A percentile compares a stretch with the other conserved stretches of the same genome.
These are phyloP conservation scores for Andrena cerasifolii DNA, from an alignment of 1,140 invertebrate genomes.

Conservation along the genomic window DNA sequence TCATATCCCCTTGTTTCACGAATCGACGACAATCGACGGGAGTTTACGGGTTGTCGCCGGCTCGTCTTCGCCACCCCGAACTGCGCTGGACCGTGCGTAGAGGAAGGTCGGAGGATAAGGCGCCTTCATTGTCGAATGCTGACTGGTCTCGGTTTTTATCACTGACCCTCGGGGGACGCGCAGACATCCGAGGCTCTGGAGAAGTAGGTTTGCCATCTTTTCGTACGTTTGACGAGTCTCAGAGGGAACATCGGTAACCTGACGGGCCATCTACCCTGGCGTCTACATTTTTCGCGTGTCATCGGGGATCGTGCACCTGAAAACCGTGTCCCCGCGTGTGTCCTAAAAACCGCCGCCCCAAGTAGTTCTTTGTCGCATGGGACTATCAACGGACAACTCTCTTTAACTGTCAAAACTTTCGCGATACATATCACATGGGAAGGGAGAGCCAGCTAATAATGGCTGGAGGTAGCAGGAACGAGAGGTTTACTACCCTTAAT, in stretches of 20 bases:
- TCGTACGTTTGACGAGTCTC: constrained; percentile 73
- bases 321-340: neutral
- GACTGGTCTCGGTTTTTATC: constrained; percentile 73
- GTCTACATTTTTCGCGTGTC: constrained; percentile 42
- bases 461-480: neutral
- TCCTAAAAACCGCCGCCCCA: neutral
- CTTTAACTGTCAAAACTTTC: neutral
- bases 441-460: neutral
- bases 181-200: constrained; percentile 58
- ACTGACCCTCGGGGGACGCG: constrained; percentile 62
- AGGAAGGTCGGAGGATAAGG: constrained; percentile 51
- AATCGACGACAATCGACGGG: constrained; percentile 52
- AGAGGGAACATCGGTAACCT: constrained; percentile 72
- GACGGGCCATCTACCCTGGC: constrained; percentile 68
- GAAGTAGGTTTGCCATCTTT: constrained; percentile 71
- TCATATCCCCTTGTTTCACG: constrained; percentile 49
- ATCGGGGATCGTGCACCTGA: constrained; percentile 7
- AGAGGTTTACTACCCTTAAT: constrained; percentile 7
- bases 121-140: constrained; percentile 71
- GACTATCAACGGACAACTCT: neutral
- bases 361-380: neutral
- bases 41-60: constrained; percentile 59
- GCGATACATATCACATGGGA: neutral
- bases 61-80: neutral
- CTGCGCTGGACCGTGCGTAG: constrained; percentile 21